Conservation (phyloP, 2,888 invertebrate species). For the Drosophila fulvimacula region DNA sequence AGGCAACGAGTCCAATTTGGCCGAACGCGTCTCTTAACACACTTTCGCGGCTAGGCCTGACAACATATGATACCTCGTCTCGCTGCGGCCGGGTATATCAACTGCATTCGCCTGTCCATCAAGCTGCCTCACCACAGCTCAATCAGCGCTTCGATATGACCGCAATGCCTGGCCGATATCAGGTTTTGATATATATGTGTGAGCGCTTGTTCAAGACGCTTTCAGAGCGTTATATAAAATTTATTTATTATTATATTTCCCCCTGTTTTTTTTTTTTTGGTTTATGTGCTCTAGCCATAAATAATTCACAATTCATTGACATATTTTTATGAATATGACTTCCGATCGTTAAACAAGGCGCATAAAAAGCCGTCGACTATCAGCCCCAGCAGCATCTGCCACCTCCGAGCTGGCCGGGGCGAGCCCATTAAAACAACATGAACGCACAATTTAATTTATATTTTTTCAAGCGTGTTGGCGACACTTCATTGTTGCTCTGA, state of each 20-base stretch:
- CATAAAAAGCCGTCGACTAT: constrained; percentile 64
- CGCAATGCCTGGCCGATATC: constrained; percentile 5
- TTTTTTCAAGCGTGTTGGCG: constrained; percentile 74
- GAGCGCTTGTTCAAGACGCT: neutral
- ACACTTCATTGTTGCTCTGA: constrained; percentile 58
- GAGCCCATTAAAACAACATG: constrained; percentile 78
- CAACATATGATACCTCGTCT: constrained; percentile 12
- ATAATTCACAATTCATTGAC: constrained; percentile 80
- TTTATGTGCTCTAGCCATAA: constrained; percentile 57
- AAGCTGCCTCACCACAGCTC: constrained; percentile 6
- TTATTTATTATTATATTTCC: constrained; percentile 54
- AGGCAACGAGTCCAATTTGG: constrained; percentile 58
- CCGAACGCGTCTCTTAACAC: constrained; percentile 49
- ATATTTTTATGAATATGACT: constrained; percentile 81
- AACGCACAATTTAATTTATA: constrained; percentile 81
- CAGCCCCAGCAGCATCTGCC: constrained; percentile 49
- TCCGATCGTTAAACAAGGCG: constrained; percentile 78
- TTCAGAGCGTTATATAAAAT: constrained; percentile 56
- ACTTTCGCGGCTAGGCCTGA: constrained; percentile 20
- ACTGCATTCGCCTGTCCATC: constrained; percentile 1
- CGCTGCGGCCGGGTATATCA: constrained; percentile 1
- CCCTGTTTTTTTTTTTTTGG: constrained; percentile 5
- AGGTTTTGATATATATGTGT: neutral
- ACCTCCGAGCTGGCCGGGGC: constrained; percentile 18
- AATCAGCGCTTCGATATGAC: constrained; percentile 6